These are phyloP conservation scores for Tromatobia lineatoria DNA, from an alignment of 2,888 invertebrate genomes.

Conservation along the genomic window DNA sequence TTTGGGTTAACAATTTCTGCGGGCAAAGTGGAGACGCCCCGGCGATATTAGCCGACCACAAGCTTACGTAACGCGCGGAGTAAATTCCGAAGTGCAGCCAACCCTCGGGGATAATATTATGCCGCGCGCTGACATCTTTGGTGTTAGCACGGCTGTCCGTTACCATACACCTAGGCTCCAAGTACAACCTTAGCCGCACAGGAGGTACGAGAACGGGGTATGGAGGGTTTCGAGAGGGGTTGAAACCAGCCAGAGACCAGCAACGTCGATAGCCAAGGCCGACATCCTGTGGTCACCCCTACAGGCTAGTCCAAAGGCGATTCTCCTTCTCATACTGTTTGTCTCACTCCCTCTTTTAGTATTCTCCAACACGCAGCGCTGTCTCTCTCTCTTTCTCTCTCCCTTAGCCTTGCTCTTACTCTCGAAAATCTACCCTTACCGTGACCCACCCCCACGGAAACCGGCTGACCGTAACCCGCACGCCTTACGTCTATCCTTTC, in stretches of 20 bases:
- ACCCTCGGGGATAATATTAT: slow-evolving; percentile 78
- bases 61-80: slow-evolving; percentile 72
- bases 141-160: slow-evolving; percentile 77
- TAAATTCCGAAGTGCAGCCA: slow-evolving; percentile 78
- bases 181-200: slow-evolving; percentile 69
- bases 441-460: slow-evolving; percentile 66
- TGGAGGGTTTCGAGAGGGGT: slow-evolving; percentile 37
- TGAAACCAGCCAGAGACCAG: slow-evolving; percentile 66
- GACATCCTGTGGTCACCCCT: slow-evolving; percentile 83
- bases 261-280: slow-evolving; percentile 82
- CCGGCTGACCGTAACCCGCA: slow-evolving; percentile 77
- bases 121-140: slow-evolving; percentile 79
- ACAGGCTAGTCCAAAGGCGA: slow-evolving; percentile 81
- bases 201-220: slow-evolving; percentile 22
- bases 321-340: slow-evolving; percentile 67
- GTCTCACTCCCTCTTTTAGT: slow-evolving; percentile 45
- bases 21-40: slow-evolving; percentile 69
- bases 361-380: neutral
- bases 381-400: slow-evolving; percentile 5
- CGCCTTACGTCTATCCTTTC: slow-evolving; percentile 72
- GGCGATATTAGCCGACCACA: slow-evolving; percentile 75
- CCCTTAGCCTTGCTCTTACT: slow-evolving; percentile 59
- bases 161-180: slow-evolving; percentile 72
- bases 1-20: slow-evolving; percentile 75
- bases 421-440: slow-evolving; percentile 64